Base-by-base conservation (phyloP, 1,140 invertebrate species). In the Aphaenogaster rudis region DNA sequence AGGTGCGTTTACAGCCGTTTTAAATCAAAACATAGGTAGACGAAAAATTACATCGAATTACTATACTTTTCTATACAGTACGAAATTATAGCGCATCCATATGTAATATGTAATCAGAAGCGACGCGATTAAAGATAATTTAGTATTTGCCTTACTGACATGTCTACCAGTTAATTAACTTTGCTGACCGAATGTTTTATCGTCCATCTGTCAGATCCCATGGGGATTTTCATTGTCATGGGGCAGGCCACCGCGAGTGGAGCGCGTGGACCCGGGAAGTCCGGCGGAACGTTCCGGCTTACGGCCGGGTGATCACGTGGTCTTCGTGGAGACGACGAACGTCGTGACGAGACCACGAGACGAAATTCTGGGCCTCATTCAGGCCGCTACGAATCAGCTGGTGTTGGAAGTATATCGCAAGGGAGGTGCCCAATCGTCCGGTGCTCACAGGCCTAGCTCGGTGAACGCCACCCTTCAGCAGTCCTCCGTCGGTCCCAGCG, bases 191-290 rank as follows among this genome's bases (percentile, higher is more conserved):
- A 76, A 78, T 64, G 9, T 78, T 52, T 50, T 45, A 7, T 21
- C 7, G 5, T 71, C 11, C 48, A 39, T 66, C 5, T 86, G 87
- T 8, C 89, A 95, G 94, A 69, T 95, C 39, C 92, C 95, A 88
- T 95, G 95, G 95, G 95, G 95, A 67, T 99, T 99, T 95, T 98
- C 98, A 5, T 97, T 99, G n/a, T 97, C 98, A 1, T 99, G 98
- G 97, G 98, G 98, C 3, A 97, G 98, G 92, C 98, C 98, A 21
- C 98, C 97, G n/a, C 96, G 98, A 13, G 97, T 99, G 33, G 98
- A 99, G 92, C 95, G 98, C 79, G 98, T 99, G 1, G 98, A 98
- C 90, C 96, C 97, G 0, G 97, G 97, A 8, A 96, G 97, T n/a
- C 97, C 98, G 0, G 98, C 98, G 5, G 98, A 98, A 72, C 96